phyloP scores from a whole-genome alignment of 2,797 vertebrate genomes.

The Rhinella marina region DNA sequence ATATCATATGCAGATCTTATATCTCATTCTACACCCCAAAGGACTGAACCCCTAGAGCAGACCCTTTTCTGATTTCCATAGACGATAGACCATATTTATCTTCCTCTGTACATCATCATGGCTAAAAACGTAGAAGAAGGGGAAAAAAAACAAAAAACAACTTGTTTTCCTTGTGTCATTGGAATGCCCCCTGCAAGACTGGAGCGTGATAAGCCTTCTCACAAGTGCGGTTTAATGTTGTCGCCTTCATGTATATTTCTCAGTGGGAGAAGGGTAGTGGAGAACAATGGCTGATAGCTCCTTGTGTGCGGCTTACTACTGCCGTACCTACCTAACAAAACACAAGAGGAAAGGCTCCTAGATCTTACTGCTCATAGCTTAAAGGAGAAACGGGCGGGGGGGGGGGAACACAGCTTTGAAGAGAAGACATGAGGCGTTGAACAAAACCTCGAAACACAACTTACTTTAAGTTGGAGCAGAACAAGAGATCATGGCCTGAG shows the following conservation, averaged over 20 bases:
- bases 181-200: conserved; percentile 27
- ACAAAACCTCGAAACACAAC: conserved; percentile 13
- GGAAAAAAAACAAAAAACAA: conserved; percentile 18
- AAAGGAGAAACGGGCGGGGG: background rate
- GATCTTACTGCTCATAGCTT: conserved; percentile 11
- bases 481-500: background rate
- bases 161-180: conserved; percentile 50
- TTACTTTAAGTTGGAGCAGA: background rate
- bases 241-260: background rate
- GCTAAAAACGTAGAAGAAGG: background rate
- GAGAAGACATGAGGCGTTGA: background rate
- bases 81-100: conserved; percentile 57
- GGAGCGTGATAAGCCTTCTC: background rate
- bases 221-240: conserved; percentile 8
- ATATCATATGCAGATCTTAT: conserved; percentile 62
- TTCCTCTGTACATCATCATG: conserved; percentile 30
- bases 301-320: background rate
- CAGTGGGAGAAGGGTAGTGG: too few relatives aligned
- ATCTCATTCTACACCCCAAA: conserved; percentile 61
- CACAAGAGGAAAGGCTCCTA: conserved; percentile 4
- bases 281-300: background rate
- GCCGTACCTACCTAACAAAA: background rate
- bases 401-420: background rate
- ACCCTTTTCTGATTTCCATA: conserved; percentile 52
- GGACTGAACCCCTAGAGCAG: conserved; percentile 58